A percentile compares a stretch with the other conserved stretches of the same genome.
Evolutionary conservation across 2,888 invertebrate species (phyloP).

Genomic region (Phania funesta): DNA sequence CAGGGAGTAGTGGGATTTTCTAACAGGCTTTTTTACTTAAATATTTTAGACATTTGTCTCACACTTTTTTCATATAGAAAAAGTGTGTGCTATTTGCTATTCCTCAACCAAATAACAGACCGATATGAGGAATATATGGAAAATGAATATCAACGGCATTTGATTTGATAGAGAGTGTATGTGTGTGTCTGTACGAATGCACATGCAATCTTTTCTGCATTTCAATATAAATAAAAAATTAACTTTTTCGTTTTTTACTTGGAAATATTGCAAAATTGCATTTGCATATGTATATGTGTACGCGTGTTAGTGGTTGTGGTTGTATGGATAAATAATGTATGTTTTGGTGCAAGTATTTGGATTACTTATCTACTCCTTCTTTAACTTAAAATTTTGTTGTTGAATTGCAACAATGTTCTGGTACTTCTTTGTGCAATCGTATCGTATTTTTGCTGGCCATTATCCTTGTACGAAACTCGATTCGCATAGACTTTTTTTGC

Average conservation of each 20-base stretch:
- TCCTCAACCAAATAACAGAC: not conserved
- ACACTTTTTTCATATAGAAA: conserved; percentile 18
- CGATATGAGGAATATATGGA: conserved; percentile 1
- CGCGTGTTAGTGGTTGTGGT: not conserved
- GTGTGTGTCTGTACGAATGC: not conserved
- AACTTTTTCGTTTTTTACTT: not conserved
- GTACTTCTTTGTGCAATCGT: conserved; percentile 15
- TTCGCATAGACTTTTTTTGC: conserved; percentile 30
- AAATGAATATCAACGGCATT: conserved; percentile 50
- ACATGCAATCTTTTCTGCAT: conserved; percentile 58
- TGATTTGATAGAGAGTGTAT: conserved; percentile 25
- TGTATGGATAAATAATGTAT: not conserved
- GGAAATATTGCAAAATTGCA: conserved; percentile 14
- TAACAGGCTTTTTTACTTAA: conserved; percentile 2
- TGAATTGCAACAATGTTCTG: conserved; percentile 33
- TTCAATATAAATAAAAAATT: conserved; percentile 36
- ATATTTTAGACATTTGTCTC: conserved; percentile 31
- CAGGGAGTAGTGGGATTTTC: conserved; percentile 10
- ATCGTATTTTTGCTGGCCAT: conserved; percentile 45
- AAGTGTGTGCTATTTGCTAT: conserved; percentile 8
- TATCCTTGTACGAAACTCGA: conserved; percentile 46
- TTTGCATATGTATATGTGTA: not conserved
- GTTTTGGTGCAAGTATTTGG: conserved; percentile 31
- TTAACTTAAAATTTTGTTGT: conserved; percentile 30
- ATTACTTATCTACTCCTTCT: conserved; percentile 60